A percentile compares a stretch with the other conserved stretches of the same genome.
These are phyloP conservation scores for Coturnix japonica DNA, from an alignment of 2,113 vertebrate genomes.

Conservation along the genomic window DNA sequence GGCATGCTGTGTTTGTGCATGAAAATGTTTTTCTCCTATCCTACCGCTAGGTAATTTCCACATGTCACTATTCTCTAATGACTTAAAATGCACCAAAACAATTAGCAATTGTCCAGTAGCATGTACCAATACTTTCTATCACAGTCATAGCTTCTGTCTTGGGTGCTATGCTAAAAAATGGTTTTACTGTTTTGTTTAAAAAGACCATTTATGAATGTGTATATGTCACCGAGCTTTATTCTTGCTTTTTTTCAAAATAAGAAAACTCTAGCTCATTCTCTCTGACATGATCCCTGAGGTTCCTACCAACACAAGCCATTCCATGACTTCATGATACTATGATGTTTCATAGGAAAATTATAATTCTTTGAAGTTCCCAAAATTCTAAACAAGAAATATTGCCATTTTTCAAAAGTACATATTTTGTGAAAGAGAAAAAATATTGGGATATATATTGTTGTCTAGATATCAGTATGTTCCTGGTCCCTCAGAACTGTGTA, in stretches of 20 bases:
- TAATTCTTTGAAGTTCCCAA: not conserved
- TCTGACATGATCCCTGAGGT: not conserved
- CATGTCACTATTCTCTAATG: not conserved
- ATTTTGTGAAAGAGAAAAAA: not conserved
- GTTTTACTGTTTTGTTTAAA: not conserved
- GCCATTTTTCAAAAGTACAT: not conserved
- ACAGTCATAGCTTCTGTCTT: not conserved
- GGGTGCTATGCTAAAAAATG: not conserved
- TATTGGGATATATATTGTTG: not conserved
- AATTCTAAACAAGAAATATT: not conserved
- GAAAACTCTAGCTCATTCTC: not conserved
- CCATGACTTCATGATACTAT: no score
- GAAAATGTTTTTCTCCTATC: not conserved
- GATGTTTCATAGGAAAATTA: not conserved
- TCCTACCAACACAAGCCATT: no score
- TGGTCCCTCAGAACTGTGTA: not conserved
- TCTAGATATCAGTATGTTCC: not conserved
- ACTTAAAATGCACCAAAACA: not conserved
- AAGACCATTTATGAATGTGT: not conserved
- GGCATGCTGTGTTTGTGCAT: not conserved
- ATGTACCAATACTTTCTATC: not conserved
- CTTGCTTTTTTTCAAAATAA: not conserved
- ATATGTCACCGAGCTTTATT: not conserved
- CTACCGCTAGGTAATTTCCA: not conserved
- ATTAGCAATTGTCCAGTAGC: not conserved